Evolutionary conservation across 2,888 invertebrate species (phyloP).

Genomic region (Lypha dubia): DNA sequence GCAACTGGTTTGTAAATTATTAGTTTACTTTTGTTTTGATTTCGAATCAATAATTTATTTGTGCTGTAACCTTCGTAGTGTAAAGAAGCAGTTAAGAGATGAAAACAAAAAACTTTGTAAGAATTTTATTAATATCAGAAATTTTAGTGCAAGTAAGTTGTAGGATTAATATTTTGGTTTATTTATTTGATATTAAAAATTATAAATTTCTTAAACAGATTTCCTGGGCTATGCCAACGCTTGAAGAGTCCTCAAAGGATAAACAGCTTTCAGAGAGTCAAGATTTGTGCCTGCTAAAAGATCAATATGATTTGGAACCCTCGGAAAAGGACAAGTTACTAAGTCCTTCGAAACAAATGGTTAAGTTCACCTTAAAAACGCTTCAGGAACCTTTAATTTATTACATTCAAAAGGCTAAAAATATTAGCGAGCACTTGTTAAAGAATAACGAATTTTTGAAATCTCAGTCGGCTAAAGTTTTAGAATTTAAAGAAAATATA

Average conservation of each 20-base stretch:
- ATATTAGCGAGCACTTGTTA: conserved; percentile 54
- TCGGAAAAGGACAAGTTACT: background rate
- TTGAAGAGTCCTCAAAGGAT: background rate
- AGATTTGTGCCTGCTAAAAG: conserved; percentile 18
- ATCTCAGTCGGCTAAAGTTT: background rate
- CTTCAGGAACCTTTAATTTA: conserved; percentile 34
- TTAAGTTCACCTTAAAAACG: conserved; percentile 30
- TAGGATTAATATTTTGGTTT: too few relatives aligned
- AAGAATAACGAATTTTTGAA: conserved; percentile 32
- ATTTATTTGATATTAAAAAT: background rate
- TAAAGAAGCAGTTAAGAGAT: conserved; percentile 9
- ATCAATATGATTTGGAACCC: background rate
- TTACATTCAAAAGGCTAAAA: conserved; percentile 43
- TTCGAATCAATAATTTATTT: conserved; percentile 16
- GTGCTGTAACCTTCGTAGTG: background rate
- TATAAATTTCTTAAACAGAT: background rate
- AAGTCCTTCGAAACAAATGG: conserved; percentile 39
- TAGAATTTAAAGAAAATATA: conserved; percentile 51
- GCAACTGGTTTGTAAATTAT: background rate
- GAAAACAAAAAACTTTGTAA: background rate
- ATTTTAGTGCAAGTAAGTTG: conserved; percentile 25
- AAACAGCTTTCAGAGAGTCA: background rate
- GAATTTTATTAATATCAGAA: background rate
- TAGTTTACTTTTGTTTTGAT: background rate
- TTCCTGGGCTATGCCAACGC: background rate